phyloP scores from a whole-genome alignment of 2,888 invertebrate species.

The Nomada ruficornis region DNA sequence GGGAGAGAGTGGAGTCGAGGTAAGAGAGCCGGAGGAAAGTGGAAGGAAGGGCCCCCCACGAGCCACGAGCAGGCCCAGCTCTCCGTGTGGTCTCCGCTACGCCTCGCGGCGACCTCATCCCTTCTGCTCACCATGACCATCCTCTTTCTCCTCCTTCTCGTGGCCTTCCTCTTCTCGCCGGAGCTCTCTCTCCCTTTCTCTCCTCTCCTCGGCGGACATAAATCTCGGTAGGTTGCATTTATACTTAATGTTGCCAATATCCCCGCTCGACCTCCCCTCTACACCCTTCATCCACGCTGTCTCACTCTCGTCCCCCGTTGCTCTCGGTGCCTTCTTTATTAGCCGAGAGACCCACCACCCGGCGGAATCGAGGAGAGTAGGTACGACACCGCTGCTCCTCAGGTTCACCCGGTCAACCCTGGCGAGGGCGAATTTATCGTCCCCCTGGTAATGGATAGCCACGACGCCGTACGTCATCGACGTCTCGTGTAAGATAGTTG shows the following conservation, averaged over 20 bases:
- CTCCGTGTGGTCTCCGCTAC: constrained; percentile 81
- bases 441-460: constrained; percentile 73
- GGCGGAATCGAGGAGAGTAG: constrained; percentile 63
- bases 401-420: constrained; percentile 74
- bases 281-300: constrained; percentile 35
- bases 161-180: constrained; percentile 62
- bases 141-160: constrained; percentile 56
- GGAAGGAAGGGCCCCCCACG: constrained; percentile 80
- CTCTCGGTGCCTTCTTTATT: constrained; percentile 66
- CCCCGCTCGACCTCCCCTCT: constrained; percentile 73
- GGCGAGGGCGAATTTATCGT: constrained; percentile 74
- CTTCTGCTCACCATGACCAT: constrained; percentile 72
- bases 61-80: constrained; percentile 75
- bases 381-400: constrained; percentile 70
- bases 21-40: constrained; percentile 70
- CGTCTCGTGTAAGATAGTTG: constrained; percentile 63
- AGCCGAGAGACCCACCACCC: constrained; percentile 75
- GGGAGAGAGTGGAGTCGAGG: constrained; percentile 54
- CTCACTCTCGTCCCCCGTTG: constrained; percentile 51
- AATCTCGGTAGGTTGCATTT: constrained; percentile 79
- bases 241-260: constrained; percentile 82
- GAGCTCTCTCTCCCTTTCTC: constrained; percentile 42
- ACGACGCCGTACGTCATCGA: constrained; percentile 76
- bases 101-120: constrained; percentile 82
- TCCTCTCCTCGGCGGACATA: constrained; percentile 74